Evolutionary conservation across 2,888 invertebrate species (phyloP).

Genomic region (Chironomus riparius): DNA sequence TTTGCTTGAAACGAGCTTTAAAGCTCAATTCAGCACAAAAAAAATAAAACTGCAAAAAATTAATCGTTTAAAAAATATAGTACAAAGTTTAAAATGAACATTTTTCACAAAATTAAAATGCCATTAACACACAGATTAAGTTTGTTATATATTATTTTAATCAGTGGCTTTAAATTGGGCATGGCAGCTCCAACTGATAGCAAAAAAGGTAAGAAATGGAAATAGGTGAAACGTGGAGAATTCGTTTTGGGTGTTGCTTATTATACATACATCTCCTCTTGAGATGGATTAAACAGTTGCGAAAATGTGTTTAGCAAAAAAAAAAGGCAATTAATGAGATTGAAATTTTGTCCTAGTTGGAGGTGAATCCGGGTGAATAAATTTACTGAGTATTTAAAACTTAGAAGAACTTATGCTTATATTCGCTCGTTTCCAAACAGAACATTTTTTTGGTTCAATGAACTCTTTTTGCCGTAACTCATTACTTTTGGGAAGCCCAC

Average conservation of each 20-base stretch:
- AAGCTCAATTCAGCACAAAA: too few relatives aligned
- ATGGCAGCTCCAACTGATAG: neutral
- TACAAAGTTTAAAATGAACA: conserved; percentile 27
- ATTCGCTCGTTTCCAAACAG: too few relatives aligned
- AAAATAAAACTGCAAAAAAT: neutral
- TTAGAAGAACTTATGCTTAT: too few relatives aligned
- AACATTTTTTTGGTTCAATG: too few relatives aligned
- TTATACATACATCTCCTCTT: neutral
- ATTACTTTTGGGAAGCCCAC: too few relatives aligned
- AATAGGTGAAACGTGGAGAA: neutral
- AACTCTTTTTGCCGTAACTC: too few relatives aligned
- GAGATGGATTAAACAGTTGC: neutral
- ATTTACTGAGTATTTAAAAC: too few relatives aligned
- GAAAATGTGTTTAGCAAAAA: neutral
- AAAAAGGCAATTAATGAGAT: neutral
- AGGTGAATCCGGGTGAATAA: too few relatives aligned
- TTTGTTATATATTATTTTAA: conserved; percentile 20
- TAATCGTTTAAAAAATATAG: conserved; percentile 8
- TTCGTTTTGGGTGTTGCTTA: neutral
- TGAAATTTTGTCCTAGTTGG: neutral
- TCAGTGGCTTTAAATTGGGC: conserved; percentile 23
- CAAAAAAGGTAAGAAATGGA: conserved; percentile 7
- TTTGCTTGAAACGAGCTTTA: too few relatives aligned
- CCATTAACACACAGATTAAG: conserved; percentile 12
- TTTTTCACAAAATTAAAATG: conserved; percentile 27